phyloP scores from a whole-genome alignment of 2,113 vertebrate genomes.

The Lepus europaeus region DNA sequence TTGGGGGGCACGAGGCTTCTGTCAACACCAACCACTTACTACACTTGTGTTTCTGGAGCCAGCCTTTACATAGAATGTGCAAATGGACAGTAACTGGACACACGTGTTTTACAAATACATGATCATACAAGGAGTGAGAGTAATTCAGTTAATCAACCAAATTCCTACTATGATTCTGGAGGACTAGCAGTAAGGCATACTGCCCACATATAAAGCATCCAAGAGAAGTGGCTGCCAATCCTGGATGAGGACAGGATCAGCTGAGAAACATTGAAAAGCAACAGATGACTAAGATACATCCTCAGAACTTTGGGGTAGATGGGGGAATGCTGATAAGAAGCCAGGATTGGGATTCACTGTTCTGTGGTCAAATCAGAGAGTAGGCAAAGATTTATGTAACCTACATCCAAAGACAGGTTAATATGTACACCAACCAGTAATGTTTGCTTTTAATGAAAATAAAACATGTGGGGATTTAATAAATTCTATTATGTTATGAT shows the following conservation, averaged over 20 bases:
- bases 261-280: background rate
- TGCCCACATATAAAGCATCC: background rate
- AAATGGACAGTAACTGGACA: background rate
- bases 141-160: background rate
- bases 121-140: background rate
- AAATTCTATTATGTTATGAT: constrained; percentile 31
- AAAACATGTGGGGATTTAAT: constrained; percentile 10
- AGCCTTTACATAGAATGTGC: background rate
- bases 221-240: background rate
- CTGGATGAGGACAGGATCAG: background rate
- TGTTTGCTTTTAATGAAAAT: constrained; percentile 34
- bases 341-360: background rate
- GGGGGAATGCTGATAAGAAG: background rate
- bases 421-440: background rate
- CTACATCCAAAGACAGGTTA: constrained; percentile 16
- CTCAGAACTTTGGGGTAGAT: background rate
- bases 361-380: background rate
- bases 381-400: constrained; percentile 28
- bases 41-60: background rate
- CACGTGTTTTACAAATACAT: background rate
- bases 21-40: background rate
- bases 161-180: background rate
- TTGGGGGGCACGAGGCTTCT: background rate
- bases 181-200: background rate
- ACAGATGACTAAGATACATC: background rate